A percentile compares a stretch with the other conserved stretches of the same genome.
Evolutionary conservation across 1,140 invertebrate species (phyloP).

Genomic region (Stegodyphus dumicola): DNA sequence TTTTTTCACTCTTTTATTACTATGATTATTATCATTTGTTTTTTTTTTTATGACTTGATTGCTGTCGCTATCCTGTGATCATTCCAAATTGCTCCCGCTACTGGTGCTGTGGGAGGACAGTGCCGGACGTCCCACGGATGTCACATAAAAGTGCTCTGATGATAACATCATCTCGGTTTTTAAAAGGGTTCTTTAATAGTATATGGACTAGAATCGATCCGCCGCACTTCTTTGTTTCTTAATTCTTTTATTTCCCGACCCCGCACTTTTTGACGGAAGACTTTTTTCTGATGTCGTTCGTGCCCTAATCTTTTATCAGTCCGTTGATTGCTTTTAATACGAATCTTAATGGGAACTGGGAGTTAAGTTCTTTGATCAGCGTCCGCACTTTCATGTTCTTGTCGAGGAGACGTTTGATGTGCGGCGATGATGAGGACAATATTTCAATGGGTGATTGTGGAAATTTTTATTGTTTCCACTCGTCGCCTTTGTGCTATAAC

Average conservation of each 20-base stretch:
- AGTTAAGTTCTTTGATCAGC: too few relatives aligned
- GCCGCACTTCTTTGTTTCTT: background rate
- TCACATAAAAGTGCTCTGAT: background rate
- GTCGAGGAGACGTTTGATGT: too few relatives aligned
- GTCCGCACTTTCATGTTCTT: too few relatives aligned
- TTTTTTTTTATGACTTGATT: background rate
- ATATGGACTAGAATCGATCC: background rate
- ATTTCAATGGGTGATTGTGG: too few relatives aligned
- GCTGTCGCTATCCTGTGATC: constrained; percentile 1
- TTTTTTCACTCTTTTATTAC: background rate
- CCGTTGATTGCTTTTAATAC: background rate
- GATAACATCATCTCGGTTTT: background rate
- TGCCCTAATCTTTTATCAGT: background rate
- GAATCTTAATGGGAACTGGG: background rate
- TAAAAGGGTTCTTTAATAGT: background rate
- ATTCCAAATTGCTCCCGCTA: background rate
- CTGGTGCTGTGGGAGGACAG: background rate
- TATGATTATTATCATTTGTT: constrained; percentile 1
- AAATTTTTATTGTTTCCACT: too few relatives aligned
- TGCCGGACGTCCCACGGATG: background rate
- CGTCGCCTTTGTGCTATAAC: too few relatives aligned
- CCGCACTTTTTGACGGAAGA: background rate
- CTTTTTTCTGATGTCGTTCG: background rate
- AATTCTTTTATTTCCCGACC: background rate
- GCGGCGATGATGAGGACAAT: too few relatives aligned